These are phyloP conservation scores for Oryctes rhinoceros DNA, from an alignment of 1,140 invertebrate genomes.

Conservation along the genomic window DNA sequence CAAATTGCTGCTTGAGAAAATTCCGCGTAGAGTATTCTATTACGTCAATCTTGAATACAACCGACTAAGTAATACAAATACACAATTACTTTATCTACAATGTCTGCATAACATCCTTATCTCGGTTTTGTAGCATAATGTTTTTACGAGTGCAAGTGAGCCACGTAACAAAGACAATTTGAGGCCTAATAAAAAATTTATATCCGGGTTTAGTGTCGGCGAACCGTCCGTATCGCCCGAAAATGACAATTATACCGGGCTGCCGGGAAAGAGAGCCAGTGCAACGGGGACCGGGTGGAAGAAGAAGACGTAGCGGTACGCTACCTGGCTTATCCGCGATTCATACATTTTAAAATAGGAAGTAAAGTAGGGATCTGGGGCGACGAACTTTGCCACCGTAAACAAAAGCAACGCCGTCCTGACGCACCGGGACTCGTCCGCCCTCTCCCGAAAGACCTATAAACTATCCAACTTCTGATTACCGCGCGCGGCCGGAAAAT, in stretches of 20 bases:
- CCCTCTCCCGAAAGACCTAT: slow-evolving; percentile 32
- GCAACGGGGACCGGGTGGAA: not conserved
- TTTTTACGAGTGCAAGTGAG: slow-evolving; percentile 22
- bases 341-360: slow-evolving; percentile 36
- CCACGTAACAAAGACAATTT: slow-evolving; percentile 28
- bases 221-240: slow-evolving; percentile 25
- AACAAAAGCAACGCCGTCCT: slow-evolving; percentile 19
- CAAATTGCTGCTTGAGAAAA: too few species aligned
- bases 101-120: not conserved
- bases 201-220: slow-evolving; percentile 20
- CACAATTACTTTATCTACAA: slow-evolving; percentile 1
- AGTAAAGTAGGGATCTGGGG: slow-evolving; percentile 31
- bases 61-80: not conserved
- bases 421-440: slow-evolving; percentile 15
- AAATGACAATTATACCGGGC: slow-evolving; percentile 24
- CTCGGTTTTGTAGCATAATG: not conserved
- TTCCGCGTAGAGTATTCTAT: not conserved
- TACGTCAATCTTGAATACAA: not conserved
- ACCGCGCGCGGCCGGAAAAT: slow-evolving; percentile 15
- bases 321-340: slow-evolving; percentile 21
- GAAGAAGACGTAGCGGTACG: slow-evolving; percentile 5
- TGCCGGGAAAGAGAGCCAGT: not conserved
- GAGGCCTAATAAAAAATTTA: slow-evolving; percentile 37
- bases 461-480: slow-evolving; percentile 37
- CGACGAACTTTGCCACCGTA: slow-evolving; percentile 35